phyloP scores from a whole-genome alignment of 2,113 vertebrate genomes.

The Meriones unguiculatus region DNA sequence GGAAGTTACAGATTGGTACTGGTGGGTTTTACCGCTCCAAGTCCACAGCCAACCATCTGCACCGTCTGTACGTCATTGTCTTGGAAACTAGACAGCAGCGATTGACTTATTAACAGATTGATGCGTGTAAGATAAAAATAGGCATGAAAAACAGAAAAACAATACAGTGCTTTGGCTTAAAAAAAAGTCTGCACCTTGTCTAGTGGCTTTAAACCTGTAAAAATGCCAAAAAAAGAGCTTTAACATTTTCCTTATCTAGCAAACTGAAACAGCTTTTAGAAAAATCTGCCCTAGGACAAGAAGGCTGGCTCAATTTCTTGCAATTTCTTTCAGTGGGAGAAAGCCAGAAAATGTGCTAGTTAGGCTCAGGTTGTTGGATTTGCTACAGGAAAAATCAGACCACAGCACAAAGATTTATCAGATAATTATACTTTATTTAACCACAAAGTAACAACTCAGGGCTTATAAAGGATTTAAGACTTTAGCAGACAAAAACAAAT shows the following conservation, averaged over 20 bases:
- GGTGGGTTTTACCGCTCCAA: not conserved
- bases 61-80: not conserved
- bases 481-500: slow-evolving; percentile 36
- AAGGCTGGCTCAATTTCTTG: slow-evolving; percentile 56
- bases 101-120: not conserved
- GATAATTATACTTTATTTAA: slow-evolving; percentile 80
- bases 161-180: slow-evolving; percentile 25
- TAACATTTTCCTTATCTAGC: slow-evolving; percentile 67
- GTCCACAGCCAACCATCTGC: not conserved
- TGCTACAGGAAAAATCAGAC: slow-evolving; percentile 78
- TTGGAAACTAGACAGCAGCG: slow-evolving; percentile 4
- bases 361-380: slow-evolving; percentile 78
- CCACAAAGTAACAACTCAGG: slow-evolving; percentile 74
- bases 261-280: slow-evolving; percentile 55
- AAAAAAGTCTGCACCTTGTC: slow-evolving; percentile 45
- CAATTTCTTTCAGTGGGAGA: slow-evolving; percentile 60
- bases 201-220: slow-evolving; percentile 63
- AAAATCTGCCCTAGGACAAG: slow-evolving; percentile 64
- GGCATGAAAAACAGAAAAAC: not conserved
- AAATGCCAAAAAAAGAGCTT: slow-evolving; percentile 46
- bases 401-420: slow-evolving; percentile 74
- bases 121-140: not conserved
- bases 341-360: slow-evolving; percentile 77
- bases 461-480: slow-evolving; percentile 74
- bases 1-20: slow-evolving; percentile 21